Conservation (phyloP, 2,113 vertebrate species). For the human (Homo sapiens) region DNA sequence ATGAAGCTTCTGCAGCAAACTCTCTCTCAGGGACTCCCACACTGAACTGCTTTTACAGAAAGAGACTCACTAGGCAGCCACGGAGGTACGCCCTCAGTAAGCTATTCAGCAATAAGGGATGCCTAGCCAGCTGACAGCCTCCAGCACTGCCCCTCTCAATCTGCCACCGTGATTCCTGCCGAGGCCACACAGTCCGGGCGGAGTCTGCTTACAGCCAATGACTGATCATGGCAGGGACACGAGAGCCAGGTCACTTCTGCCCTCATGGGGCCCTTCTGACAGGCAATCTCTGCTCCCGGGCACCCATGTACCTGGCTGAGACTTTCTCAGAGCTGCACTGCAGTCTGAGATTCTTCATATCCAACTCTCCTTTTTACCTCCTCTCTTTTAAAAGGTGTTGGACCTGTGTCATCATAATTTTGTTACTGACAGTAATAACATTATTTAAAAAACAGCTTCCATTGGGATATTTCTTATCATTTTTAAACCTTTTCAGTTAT, state of each 20-base stretch:
- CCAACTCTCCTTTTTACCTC: background rate
- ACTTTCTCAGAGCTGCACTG: background rate
- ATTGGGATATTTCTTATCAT: background rate
- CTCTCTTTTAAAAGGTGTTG: background rate
- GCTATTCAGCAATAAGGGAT: background rate
- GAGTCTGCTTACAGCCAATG: background rate
- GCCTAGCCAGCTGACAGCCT: background rate
- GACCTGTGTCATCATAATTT: background rate
- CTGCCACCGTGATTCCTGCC: background rate
- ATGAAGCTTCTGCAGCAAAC: background rate
- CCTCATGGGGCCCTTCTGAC: background rate
- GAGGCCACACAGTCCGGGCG: accelerated
- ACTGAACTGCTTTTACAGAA: background rate
- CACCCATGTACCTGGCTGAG: background rate
- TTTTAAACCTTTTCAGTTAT: background rate
- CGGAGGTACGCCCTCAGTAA: background rate
- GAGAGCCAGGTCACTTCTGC: background rate
- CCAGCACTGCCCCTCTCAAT: background rate
- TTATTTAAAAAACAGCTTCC: background rate
- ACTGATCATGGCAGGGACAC: too few relatives aligned
- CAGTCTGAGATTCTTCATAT: background rate
- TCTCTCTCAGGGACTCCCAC: background rate
- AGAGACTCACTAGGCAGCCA: background rate
- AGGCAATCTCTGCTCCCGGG: background rate
- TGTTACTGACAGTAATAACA: background rate